Conservation (phyloP, 1,140 invertebrate species). For the Xylocopa sonorina region DNA sequence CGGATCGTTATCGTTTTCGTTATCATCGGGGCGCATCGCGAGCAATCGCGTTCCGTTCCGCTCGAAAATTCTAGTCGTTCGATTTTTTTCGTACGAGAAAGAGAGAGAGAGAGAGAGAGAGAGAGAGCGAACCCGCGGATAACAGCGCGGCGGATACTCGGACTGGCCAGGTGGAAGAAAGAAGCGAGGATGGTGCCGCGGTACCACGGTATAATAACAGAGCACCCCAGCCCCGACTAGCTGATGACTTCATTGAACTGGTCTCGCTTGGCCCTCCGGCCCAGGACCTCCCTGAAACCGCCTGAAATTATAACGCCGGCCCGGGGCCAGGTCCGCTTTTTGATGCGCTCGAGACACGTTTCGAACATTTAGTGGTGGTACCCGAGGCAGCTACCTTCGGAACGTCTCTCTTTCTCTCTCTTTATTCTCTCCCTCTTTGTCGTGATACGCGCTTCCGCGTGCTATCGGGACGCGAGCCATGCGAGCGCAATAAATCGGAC, state of each 20-base stretch:
- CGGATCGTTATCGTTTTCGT: constrained; percentile 43
- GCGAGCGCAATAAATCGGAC: constrained; percentile 25
- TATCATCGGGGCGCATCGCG: constrained; percentile 36
- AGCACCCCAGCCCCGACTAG: constrained; percentile 75
- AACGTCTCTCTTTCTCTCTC: not conserved
- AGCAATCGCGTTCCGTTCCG: not conserved
- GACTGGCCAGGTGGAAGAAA: constrained; percentile 45
- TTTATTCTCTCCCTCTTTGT: no score
- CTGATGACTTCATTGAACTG: constrained; percentile 82
- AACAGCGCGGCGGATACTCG: constrained; percentile 27
- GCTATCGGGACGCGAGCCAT: not conserved
- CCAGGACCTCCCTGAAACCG: constrained; percentile 81
- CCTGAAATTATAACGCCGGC: constrained; percentile 81
- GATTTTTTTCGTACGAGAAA: not conserved
- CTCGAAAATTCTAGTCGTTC: not conserved
- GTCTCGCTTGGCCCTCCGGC: constrained; percentile 65
- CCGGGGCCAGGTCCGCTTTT: constrained; percentile 72
- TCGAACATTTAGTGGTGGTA: constrained; percentile 67
- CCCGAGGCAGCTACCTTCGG: constrained; percentile 7
- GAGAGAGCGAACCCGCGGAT: constrained; percentile 43
- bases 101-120: no score
- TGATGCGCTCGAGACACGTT: constrained; percentile 76
- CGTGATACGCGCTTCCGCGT: constrained; percentile 35
- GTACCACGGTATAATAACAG: constrained; percentile 81
- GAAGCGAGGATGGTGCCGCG: constrained; percentile 74